Base-by-base conservation (phyloP, 2,797 vertebrate genomes). In the Tapirus indicus region DNA sequence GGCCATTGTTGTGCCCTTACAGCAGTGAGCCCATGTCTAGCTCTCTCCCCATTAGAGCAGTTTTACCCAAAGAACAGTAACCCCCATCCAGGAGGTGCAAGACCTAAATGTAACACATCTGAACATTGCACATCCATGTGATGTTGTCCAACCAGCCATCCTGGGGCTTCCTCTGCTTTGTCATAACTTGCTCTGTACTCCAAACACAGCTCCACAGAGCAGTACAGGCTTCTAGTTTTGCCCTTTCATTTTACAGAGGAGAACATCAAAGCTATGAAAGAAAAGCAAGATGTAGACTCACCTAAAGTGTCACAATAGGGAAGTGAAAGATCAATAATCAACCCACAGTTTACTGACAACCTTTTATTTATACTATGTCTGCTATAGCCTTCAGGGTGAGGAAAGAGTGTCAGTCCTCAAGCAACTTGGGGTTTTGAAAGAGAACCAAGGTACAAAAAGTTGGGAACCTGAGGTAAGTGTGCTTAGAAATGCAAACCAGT, bases 181-280 rank as follows among this genome's bases (percentile, higher is more conserved):
- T 60, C 69, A 13, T 44, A 47, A 52, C 56, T 91, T 47, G 38
- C 29, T 86, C n/a, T 89, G 1, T 75, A 49, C 74, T 96, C 41
- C 41, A 29, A n/a, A 82, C 41, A 75, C 1, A 74, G 23, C n/a
- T 68, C 29, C 41, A 68, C 17, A 47, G 95, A 91, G 60, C 49
- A 25, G 52, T 49, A 52, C 29, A 78, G 32, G 49, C 18, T 87
- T 92, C 38, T 77, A 52, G 47, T 14, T 35, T 91, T 92, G 54
- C 21, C 29, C 38, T 97, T 96, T 89, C 62, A 89, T 89, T 91
- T 75, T 68, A 66, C n/a, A 84, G 16, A 96, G 35, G n/a, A 97
- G 21, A 82, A 7, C 23, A 71, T 91, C 79, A 95, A 71, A 97
- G 78, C 82, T 84, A 25, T 13, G 32, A 78, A 3, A 90, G 56